These are phyloP conservation scores for Parapristionchus giblindavisi DNA, from an alignment of 2,888 invertebrate genomes.

Conservation along the genomic window DNA sequence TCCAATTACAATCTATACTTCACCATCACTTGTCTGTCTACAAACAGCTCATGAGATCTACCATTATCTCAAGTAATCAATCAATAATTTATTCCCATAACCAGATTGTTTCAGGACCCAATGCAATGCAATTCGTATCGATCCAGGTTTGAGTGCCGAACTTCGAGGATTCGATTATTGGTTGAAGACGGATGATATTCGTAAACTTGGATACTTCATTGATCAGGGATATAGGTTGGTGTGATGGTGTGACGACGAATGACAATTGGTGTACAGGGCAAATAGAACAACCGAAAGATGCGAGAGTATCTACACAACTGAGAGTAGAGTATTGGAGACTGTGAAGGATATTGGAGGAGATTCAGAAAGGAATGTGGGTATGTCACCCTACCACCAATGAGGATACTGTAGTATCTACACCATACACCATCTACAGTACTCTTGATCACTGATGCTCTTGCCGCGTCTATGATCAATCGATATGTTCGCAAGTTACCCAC, in stretches of 20 bases:
- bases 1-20: constrained; percentile 8
- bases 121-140: constrained; percentile 29
- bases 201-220: constrained; percentile 2
- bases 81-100: not conserved
- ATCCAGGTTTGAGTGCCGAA: constrained; percentile 14
- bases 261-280: too few relatives aligned
- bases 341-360: constrained; percentile 26
- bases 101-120: not conserved
- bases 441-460: not conserved
- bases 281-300: constrained; percentile 15
- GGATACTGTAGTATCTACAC: too few relatives aligned
- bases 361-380: not conserved
- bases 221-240: constrained; percentile 23
- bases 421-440: not conserved
- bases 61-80: constrained; percentile 27
- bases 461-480: constrained; percentile 21
- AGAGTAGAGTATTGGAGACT: constrained; percentile 3
- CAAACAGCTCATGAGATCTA: constrained; percentile 36
- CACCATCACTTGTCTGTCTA: constrained; percentile 23
- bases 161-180: constrained; percentile 26
- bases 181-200: constrained; percentile 22
- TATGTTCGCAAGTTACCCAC: constrained; percentile 1
- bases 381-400: too few relatives aligned
- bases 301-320: constrained; percentile 15
- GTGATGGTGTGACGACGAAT: not conserved